Evolutionary conservation across 2,888 invertebrate genomes (phyloP).

Genomic region (Andrena marginata): DNA sequence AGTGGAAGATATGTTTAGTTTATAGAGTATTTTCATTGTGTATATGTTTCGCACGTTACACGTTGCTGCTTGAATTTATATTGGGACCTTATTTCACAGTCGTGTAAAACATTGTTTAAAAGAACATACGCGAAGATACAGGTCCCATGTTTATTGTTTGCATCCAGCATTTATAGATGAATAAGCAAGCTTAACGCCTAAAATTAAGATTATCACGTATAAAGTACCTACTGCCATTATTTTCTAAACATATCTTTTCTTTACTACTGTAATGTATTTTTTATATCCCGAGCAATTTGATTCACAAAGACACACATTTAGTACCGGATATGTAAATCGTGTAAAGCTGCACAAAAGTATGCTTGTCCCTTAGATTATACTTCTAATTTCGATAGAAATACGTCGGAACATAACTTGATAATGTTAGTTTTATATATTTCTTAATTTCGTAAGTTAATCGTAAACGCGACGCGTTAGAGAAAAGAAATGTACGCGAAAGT

Average conservation of each 20-base stretch:
- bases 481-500: not conserved
- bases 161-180: conserved; percentile 38
- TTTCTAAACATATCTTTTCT: conserved; percentile 59
- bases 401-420: not conserved
- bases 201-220: conserved; percentile 45
- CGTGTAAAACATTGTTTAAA: conserved; percentile 1
- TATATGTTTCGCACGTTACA: not conserved
- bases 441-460: conserved; percentile 11
- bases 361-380: conserved; percentile 17
- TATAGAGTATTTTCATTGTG: conserved; percentile 1
- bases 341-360: conserved; percentile 37
- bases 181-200: conserved; percentile 36
- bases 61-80: conserved; percentile 5
- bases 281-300: conserved; percentile 35
- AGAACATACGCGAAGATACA: conserved; percentile 16
- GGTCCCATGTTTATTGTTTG: conserved; percentile 36
- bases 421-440: conserved; percentile 4
- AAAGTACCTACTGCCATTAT: conserved; percentile 57
- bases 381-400: conserved; percentile 1
- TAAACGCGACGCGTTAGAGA: not conserved
- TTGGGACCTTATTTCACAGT: conserved; percentile 1
- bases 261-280: conserved; percentile 46
- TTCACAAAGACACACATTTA: conserved; percentile 19
- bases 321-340: conserved; percentile 2
- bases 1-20: conserved; percentile 22